These are phyloP conservation scores for Acanthisitta chloris DNA, from an alignment of 2,113 vertebrate species.

Conservation along the genomic window DNA sequence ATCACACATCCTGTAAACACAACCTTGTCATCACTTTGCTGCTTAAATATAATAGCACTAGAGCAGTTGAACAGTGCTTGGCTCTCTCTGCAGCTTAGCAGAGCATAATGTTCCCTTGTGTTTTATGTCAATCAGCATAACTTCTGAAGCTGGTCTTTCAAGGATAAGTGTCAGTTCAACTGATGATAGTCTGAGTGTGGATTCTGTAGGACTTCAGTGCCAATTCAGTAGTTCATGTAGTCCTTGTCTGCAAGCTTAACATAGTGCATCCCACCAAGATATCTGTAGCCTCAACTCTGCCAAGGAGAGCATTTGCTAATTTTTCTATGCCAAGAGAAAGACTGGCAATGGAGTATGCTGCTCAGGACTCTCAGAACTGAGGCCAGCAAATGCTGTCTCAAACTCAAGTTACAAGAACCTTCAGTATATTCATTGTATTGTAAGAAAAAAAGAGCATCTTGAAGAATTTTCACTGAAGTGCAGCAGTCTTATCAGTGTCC, in stretches of 20 bases:
- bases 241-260: background rate
- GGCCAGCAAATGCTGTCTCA: background rate
- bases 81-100: background rate
- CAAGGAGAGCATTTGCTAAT: background rate
- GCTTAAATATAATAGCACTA: background rate
- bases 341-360: background rate
- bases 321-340: background rate
- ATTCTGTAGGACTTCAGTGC: background rate
- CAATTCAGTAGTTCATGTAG: background rate
- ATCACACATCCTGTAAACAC: background rate
- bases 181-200: background rate
- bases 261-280: background rate
- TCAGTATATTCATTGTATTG: background rate
- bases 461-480: background rate
- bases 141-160: background rate
- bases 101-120: background rate
- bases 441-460: background rate
- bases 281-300: background rate
- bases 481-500: background rate
- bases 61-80: background rate
- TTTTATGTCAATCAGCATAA: background rate
- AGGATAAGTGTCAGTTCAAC: background rate
- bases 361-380: background rate
- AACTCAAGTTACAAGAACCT: background rate
- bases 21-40: background rate